Conservation (phyloP, 2,797 vertebrate species). For the Yasuhikotakia modesta region DNA sequence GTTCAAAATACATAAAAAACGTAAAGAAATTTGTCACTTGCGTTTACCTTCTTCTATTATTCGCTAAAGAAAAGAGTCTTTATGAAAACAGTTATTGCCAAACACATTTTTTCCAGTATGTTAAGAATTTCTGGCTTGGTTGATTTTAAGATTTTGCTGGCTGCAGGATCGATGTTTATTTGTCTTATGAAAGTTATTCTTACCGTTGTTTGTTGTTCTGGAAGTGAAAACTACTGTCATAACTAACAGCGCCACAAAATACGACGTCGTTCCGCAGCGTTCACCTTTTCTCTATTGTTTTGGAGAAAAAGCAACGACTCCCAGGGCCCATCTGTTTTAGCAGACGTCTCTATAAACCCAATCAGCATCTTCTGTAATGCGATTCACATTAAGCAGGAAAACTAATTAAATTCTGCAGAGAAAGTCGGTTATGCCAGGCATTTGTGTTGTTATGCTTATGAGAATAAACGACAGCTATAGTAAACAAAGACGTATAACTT, state of each 20-base stretch:
- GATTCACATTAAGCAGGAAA: constrained; percentile 62
- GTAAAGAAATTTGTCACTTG: background rate
- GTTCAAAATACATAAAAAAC: background rate
- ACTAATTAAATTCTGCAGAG: constrained; percentile 65
- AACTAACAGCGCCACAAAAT: background rate
- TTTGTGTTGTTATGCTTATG: constrained; percentile 44
- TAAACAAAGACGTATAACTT: constrained; percentile 20
- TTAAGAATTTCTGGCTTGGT: background rate
- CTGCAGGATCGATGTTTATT: background rate
- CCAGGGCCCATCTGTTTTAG: constrained; percentile 64
- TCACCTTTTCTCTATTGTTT: constrained; percentile 56
- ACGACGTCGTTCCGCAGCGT: background rate
- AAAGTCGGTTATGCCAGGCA: constrained; percentile 54
- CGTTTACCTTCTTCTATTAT: background rate
- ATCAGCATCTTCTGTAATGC: constrained; percentile 66
- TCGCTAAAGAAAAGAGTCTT: background rate
- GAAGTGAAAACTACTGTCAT: background rate
- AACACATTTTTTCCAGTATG: constrained; percentile 2
- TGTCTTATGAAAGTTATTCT: constrained; percentile 1
- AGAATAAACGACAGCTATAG: constrained; percentile 11
- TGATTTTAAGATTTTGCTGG: constrained; percentile 5
- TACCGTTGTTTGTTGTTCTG: background rate
- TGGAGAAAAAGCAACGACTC: constrained; percentile 47
- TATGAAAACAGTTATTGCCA: background rate
- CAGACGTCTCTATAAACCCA: constrained; percentile 64